Base-by-base conservation (phyloP, 2,797 vertebrate species). In the Benthosema pterotum region DNA sequence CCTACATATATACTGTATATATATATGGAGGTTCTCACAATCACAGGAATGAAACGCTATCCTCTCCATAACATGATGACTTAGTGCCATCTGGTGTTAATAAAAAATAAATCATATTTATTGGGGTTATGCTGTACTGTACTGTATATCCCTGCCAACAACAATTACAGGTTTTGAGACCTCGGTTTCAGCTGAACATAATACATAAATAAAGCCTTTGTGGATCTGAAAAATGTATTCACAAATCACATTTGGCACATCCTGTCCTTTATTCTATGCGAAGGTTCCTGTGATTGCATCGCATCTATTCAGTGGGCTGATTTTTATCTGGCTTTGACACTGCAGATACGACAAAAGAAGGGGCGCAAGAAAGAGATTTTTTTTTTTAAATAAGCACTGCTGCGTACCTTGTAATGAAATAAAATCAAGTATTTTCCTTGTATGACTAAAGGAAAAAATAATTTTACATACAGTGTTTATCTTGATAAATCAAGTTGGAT, bases 41-140 rank as follows among this genome's bases (percentile, higher is more conserved):
- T 53, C 51, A 82, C 71, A 63, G 52, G 55, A 76, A 63, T 69
- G 65, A 46, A 74, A 73, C 61, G 65, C 65, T 47, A 17, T 8
- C n/a, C n/a, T 45, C 54, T 79, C 71, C 75, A 73, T 74, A 83
- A 74, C 77, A 86, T 77, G 82, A 91, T 88, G 81, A 88, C 82
- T 82, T 93, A 89, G 91, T 93, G 92, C 92, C 92, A 92, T 92
- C 92, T 93, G 87, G 91, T 93, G 92, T 91, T 91, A 87, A 83
- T 84, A 77, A 65, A 73, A 78, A 77, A 72, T 38, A 38, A 74
- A 83, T 78, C 53, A 69, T 63, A 75, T 72, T 78, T 61, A 60
- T 63, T 15, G 11, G 17, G 59, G 63, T 56, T 57, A 56, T 51
- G 43, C 7, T 52, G 45, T 22, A n/a, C n/a, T n/a, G n/a, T 57